Percentiles rank a stretch among this genome's conserved stretches.
These are phyloP conservation scores for Hippolais icterina DNA, from an alignment of 2,113 vertebrate genomes.

Conservation along the genomic window DNA sequence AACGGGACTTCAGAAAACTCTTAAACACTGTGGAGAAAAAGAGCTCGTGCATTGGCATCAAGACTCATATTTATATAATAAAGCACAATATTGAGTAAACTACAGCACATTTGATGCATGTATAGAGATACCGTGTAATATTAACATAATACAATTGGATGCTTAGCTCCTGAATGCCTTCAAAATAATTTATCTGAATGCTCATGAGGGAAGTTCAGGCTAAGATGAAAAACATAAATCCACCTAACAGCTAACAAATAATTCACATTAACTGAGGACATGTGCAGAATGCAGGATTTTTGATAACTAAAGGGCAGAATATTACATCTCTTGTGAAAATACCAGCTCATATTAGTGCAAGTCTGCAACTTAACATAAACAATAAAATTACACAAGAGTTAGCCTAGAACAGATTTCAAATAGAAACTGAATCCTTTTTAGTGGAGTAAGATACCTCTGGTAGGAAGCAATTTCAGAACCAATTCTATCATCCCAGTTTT, in stretches of 20 bases:
- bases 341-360: neutral
- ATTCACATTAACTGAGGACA: constrained; percentile 11
- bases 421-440: neutral
- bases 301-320: neutral
- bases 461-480: neutral
- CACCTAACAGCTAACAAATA: constrained; percentile 36
- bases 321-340: neutral
- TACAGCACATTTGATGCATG: neutral
- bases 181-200: constrained; percentile 54
- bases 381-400: neutral
- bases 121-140: neutral
- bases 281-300: constrained; percentile 21
- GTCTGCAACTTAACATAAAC: neutral
- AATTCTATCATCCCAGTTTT: neutral
- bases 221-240: constrained; percentile 52
- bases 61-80: constrained; percentile 22
- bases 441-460: neutral
- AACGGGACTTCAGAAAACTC: neutral
- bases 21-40: neutral
- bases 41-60: neutral
- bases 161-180: neutral
- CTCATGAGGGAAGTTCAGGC: constrained; percentile 36
- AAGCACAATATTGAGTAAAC: constrained; percentile 27
- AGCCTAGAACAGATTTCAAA: neutral
- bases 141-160: constrained; percentile 30